Conservation (phyloP, 2,113 vertebrate genomes). For the Scartelaos histophorus region DNA sequence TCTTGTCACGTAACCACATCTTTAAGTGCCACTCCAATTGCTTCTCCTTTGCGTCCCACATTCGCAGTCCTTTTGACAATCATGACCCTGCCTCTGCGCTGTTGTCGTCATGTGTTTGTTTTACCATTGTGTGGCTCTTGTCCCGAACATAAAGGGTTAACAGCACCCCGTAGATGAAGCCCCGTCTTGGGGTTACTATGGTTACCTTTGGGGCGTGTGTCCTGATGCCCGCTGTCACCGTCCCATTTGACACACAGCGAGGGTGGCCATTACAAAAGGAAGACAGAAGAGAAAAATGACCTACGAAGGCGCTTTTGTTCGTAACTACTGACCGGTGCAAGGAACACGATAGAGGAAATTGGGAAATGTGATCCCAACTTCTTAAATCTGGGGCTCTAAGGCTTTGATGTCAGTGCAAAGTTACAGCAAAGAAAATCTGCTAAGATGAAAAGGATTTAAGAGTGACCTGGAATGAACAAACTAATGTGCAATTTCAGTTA, state of each 20-base stretch:
- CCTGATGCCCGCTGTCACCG: constrained; percentile 59
- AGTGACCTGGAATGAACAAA: neutral
- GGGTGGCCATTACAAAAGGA: constrained; percentile 32
- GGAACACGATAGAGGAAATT: constrained; percentile 4
- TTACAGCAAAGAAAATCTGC: neutral
- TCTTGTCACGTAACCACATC: neutral
- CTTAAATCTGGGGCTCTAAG: constrained; percentile 3
- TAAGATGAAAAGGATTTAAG: neutral
- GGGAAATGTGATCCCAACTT: constrained; percentile 6
- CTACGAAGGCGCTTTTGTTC: constrained; percentile 36
- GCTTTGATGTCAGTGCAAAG: constrained; percentile 1
- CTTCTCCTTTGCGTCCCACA: constrained; percentile 62
- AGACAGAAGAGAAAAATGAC: constrained; percentile 37
- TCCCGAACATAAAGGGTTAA: constrained; percentile 31
- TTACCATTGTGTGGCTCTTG: constrained; percentile 11
- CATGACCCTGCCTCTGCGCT: neutral
- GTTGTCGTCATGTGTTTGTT: constrained; percentile 10
- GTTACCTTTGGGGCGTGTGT: constrained; percentile 52
- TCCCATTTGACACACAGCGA: constrained; percentile 60
- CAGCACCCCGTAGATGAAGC: constrained; percentile 34
- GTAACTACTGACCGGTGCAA: constrained; percentile 19
- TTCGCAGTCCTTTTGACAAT: constrained; percentile 33
- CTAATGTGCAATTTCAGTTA: neutral
- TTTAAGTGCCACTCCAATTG: constrained; percentile 38
- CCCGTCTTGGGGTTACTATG: constrained; percentile 67